Conservation (phyloP, 2,888 invertebrate species). For the Xylocampa areola region DNA sequence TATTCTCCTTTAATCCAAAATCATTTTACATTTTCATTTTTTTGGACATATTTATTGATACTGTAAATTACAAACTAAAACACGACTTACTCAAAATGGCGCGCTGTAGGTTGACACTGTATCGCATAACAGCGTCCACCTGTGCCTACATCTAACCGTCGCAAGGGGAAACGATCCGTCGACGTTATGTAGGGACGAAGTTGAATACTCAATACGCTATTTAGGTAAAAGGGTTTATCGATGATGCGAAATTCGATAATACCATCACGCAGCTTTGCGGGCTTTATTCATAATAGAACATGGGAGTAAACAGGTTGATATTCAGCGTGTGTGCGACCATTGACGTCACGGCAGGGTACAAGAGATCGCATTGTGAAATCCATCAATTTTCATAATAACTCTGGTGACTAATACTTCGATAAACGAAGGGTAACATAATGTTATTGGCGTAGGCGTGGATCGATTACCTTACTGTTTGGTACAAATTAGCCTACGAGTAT, state of each 20-base stretch:
- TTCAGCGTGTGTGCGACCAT: conserved; percentile 51
- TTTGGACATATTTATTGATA: no score
- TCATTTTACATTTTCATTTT: no score
- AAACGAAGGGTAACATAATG: conserved; percentile 20
- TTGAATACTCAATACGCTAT: conserved; percentile 80
- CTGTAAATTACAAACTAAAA: no score
- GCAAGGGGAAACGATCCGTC: conserved; percentile 49
- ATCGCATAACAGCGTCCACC: no score
- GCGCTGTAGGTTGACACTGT: no score
- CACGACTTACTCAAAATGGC: no score
- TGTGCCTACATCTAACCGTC: conserved; percentile 42
- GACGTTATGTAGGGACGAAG: conserved; percentile 67
- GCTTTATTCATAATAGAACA: conserved; percentile 72
- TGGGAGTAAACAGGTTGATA: conserved; percentile 63
- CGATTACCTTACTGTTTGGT: conserved; percentile 23
- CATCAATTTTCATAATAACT: conserved; percentile 49
- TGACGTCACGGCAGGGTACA: conserved; percentile 31
- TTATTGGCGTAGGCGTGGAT: conserved; percentile 24
- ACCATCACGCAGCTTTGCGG: conserved; percentile 68
- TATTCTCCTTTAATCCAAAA: no score
- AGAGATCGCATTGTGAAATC: conserved; percentile 38
- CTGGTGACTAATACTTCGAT: conserved; percentile 18
- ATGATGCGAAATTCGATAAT: conserved; percentile 76
- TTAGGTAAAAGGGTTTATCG: conserved; percentile 85
- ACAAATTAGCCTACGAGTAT: no score